Evolutionary conservation across 1,140 invertebrate species (phyloP), one percentile per base, ranked within the genome.

Genomic region (Drosophila athabasca): DNA sequence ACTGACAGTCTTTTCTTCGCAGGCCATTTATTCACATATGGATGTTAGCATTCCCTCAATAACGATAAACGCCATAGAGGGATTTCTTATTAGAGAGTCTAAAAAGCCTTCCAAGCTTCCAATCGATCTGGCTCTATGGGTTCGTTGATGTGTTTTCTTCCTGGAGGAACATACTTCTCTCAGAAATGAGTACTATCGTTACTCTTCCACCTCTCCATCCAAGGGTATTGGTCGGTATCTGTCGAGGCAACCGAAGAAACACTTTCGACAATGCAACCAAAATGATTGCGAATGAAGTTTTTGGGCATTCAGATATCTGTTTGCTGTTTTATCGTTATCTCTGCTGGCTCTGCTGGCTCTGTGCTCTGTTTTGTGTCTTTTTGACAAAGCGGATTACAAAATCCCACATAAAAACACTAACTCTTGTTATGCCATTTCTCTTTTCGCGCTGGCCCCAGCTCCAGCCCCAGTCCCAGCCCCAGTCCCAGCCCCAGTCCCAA

Each of bases 401-500:
- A 80, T 35, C 50, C 45, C 9, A n/a, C 19, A 49, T 35, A 60
- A 62, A 49, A 54, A 26, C 7, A 51, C 51, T 9, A 46, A 31
- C 52, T 79, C 66, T 61, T 71, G 79, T 84, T 85, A 81, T 81
- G 72, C 62, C 80, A 84, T 84, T 84, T 84, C 77, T 77, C 57
- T 68, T 69, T 69, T 82, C 58, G 64, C 61, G 48, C 54, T 70
- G 51, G 35, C 31, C 39, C 48, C 29, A 26, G 15, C 35, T 24
- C 62, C 17, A 43, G 11, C 22, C 26, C 49, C 43, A 54, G 29
- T 31, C 13, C 39, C 43, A 35, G 31, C 3, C 9, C 43, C 15
- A 45, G 48, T 46, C 26, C 45, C 62, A 71, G 62, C 26, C 43
- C 50, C 68, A 45, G 35, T 8, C 22, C 48, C 53, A 29, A 60